A percentile compares a stretch with the other conserved stretches of the same genome.
These are phyloP conservation scores for Acleris sparsana DNA, from an alignment of 2,888 invertebrate species.

Conservation along the genomic window DNA sequence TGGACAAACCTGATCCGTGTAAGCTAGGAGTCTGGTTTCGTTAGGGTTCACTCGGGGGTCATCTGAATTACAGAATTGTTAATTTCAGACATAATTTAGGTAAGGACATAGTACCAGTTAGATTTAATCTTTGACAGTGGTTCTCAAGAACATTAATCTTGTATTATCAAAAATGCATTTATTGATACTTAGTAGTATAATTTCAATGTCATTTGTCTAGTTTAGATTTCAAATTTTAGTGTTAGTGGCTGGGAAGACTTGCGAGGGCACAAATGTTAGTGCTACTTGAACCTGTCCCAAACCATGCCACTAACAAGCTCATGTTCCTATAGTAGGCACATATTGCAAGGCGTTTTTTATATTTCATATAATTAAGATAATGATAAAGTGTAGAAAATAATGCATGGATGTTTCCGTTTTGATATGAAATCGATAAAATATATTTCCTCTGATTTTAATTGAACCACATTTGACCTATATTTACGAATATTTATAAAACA, in stretches of 20 bases:
- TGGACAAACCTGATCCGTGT: conserved; percentile 40
- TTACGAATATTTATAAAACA: conserved; percentile 83
- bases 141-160: conserved; percentile 1
- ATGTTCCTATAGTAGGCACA: conserved; percentile 73
- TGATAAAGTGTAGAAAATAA: conserved; percentile 83
- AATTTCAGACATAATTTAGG: conserved; percentile 15
- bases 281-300: conserved; percentile 33
- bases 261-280: neutral
- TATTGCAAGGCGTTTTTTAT: conserved; percentile 61
- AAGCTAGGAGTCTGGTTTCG: conserved; percentile 34
- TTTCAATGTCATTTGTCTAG: conserved; percentile 29
- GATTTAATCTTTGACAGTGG: neutral
- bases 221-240: conserved; percentile 30
- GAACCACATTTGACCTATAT: conserved; percentile 83
- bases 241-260: conserved; percentile 16
- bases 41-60: conserved; percentile 16
- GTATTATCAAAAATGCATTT: conserved; percentile 35
- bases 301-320: conserved; percentile 57
- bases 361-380: conserved; percentile 58
- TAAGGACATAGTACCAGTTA: conserved; percentile 21
- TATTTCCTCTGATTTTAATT: conserved; percentile 82
- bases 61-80: conserved; percentile 14
- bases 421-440: conserved; percentile 79
- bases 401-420: conserved; percentile 79
- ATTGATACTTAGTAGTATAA: conserved; percentile 30